phyloP scores from a whole-genome alignment of 1,140 invertebrate genomes.

The Zaprionus davidi region DNA sequence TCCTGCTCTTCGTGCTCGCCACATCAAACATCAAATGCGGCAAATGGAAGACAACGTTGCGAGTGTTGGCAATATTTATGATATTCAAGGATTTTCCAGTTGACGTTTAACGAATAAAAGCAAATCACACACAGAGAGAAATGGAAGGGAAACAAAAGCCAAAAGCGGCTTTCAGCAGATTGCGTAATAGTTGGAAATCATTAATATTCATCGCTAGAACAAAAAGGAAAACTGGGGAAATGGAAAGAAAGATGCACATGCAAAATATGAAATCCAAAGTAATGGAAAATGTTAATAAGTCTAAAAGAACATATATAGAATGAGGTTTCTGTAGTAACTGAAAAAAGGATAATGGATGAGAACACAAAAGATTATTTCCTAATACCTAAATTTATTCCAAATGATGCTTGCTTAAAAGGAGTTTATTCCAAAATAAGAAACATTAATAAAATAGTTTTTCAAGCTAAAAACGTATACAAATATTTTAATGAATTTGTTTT shows the following conservation, averaged over 20 bases:
- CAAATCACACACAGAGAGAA: constrained; percentile 30
- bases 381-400: no score
- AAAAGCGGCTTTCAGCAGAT: constrained; percentile 44
- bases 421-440: background rate
- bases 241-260: background rate
- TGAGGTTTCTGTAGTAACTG: no score
- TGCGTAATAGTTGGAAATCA: constrained; percentile 42
- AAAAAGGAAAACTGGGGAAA: background rate
- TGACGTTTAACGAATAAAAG: constrained; percentile 53
- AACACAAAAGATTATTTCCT: no score
- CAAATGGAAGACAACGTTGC: constrained; percentile 35
- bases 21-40: constrained; percentile 61
- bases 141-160: constrained; percentile 17
- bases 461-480: background rate
- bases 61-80: constrained; percentile 69
- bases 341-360: no score
- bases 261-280: background rate
- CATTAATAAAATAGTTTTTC: background rate
- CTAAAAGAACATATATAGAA: background rate
- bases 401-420: background rate
- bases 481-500: background rate
- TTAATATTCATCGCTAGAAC: constrained; percentile 65
- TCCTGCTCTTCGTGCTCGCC: background rate
- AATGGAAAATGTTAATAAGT: background rate
- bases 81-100: constrained; percentile 73